Base-by-base conservation (phyloP, 2,888 invertebrate species). In the Uropetala carovei region DNA sequence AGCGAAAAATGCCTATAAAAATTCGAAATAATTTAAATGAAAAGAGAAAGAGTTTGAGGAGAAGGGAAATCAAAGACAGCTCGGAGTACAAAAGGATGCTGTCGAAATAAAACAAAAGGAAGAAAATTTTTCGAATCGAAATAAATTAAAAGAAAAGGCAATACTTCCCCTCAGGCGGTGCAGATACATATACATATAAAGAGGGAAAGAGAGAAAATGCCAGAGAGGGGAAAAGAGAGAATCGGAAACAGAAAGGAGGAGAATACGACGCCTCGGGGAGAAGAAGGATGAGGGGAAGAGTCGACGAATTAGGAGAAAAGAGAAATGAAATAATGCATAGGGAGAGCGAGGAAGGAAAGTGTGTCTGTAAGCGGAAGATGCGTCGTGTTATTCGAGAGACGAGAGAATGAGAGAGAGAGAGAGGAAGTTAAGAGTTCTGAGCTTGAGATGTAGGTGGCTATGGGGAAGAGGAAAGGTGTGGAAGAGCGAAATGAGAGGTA, bases 361-460 rank as follows among this genome's bases (percentile, higher is more conserved):
- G n/a, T 11, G 64, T 43, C 64, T 11, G 64, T 64, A 64, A 7
- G n/a, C 10, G n/a, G 16, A 18, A 4, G 5, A n/a, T 11, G 0
- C n/a, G n/a, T 11, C 64, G 4, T 64, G n/a, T 10, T 64, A 4
- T 9, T 43, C 3, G 43, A 43, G 43, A 5, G 43, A 43, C 5
- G 43, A 5, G 43, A 43, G 43, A 43, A 5, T 43, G 43, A 43
- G 43, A 5, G 43, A 43, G 43, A 5, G 43, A 43, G 43, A 43
- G 59, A 13, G 89, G 64, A 89, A 64, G 89, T 64, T 43, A 43
- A 22, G 43, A 89, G 89, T 89, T 89, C 43, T 83, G 27, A 10
- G n/a, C 64, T 30, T 30, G 43, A 59, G 43, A 59, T 43, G 64
- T 11, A 89, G 89, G 59, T 68, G 89, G 89, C 68, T 9, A 43